These are phyloP conservation scores for Plebejus melissa DNA, from an alignment of 2,888 invertebrate genomes.

Conservation along the genomic window DNA sequence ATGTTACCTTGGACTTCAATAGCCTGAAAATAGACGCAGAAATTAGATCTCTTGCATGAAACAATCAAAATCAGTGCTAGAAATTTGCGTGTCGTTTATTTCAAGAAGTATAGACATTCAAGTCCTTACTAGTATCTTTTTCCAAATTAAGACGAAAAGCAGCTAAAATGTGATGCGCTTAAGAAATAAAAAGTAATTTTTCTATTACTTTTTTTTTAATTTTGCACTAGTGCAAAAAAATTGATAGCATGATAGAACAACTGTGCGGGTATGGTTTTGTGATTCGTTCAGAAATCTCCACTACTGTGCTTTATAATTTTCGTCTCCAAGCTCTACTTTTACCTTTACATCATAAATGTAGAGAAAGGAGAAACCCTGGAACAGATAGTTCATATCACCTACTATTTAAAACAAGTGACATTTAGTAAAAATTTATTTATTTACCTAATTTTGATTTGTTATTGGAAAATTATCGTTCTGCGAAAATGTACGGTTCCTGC, in stretches of 20 bases:
- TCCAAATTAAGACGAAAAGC: not conserved
- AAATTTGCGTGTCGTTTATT: not conserved
- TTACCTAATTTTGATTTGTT: not conserved
- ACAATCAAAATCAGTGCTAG: not conserved
- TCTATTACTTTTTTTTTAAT: not conserved
- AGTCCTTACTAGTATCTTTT: no score
- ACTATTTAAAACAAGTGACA: not conserved
- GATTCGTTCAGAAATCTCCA: not conserved
- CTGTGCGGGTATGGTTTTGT: not conserved
- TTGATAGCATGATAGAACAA: not conserved
- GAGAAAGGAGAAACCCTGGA: slow-evolving; percentile 22
- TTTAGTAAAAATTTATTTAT: not conserved
- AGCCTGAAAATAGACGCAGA: slow-evolving; percentile 61
- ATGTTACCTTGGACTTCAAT: slow-evolving; percentile 90
- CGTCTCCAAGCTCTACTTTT: slow-evolving; percentile 14
- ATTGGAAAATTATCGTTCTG: no score
- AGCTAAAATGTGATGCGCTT: not conserved
- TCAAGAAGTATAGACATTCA: not conserved
- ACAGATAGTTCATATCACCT: slow-evolving; percentile 8
- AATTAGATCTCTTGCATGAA: not conserved
- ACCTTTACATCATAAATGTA: slow-evolving; percentile 25
- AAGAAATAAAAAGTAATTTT: not conserved
- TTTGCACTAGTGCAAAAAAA: not conserved
- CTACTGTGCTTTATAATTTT: slow-evolving; percentile 13
- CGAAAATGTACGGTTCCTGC: no score